phyloP scores from a whole-genome alignment of 2,888 invertebrate genomes.

The Kuschelorhynchus macadamiae region DNA sequence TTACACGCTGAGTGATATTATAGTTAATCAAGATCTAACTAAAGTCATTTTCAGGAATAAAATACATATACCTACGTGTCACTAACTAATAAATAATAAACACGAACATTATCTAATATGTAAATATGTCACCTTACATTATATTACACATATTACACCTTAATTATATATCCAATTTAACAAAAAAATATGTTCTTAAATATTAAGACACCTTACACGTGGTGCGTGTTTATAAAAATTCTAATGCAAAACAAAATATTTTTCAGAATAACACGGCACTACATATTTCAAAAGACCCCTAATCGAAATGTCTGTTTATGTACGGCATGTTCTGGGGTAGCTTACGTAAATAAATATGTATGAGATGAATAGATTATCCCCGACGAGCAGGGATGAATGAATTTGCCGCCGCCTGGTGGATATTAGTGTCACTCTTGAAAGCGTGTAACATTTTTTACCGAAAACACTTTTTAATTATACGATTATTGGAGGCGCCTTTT shows the following conservation, averaged over 20 bases:
- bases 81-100: no score
- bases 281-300: conserved; percentile 54
- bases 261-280: conserved; percentile 32
- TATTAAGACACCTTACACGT: no score
- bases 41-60: no score
- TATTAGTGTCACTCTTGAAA: conserved; percentile 55
- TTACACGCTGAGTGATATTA: no score
- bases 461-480: conserved; percentile 51
- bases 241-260: conserved; percentile 24
- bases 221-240: conserved; percentile 18
- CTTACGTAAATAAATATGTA: conserved; percentile 62
- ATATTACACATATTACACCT: no score
- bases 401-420: conserved; percentile 55
- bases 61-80: no score
- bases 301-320: conserved; percentile 57
- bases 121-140: no score
- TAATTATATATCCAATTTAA: no score
- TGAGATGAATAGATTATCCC: conserved; percentile 61
- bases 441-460: conserved; percentile 45
- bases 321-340: conserved; percentile 56
- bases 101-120: no score
- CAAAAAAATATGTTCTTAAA: no score
- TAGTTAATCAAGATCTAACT: no score
- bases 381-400: conserved; percentile 57
- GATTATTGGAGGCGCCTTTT: conserved; percentile 44